phyloP scores from a whole-genome alignment of 2,113 vertebrate genomes.

The Nothobranchius furzeri region DNA sequence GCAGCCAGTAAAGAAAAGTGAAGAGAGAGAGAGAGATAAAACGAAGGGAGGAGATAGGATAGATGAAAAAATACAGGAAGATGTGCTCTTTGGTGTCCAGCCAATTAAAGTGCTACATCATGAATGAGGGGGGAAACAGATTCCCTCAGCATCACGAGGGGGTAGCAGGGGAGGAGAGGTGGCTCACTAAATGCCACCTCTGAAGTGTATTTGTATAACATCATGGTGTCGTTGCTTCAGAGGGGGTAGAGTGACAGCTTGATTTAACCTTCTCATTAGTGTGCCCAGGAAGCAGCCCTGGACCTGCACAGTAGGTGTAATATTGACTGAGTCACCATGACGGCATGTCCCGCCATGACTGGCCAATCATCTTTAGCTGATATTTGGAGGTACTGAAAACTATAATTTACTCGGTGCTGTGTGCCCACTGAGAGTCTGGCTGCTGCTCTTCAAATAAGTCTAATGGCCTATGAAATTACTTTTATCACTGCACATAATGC shows the following conservation, averaged over 20 bases:
- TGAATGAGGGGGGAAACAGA: constrained; percentile 42
- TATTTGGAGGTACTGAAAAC: constrained; percentile 45
- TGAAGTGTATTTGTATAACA: constrained; percentile 54
- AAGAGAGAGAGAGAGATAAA: constrained; percentile 5
- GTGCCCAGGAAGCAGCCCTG: constrained; percentile 38
- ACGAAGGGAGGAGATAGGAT: neutral
- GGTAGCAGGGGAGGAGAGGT: constrained; percentile 10
- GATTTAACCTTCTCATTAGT: constrained; percentile 55
- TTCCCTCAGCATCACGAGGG: constrained; percentile 32
- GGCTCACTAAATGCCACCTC: constrained; percentile 56
- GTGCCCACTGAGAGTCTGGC: constrained; percentile 39
- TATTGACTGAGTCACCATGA: constrained; percentile 44
- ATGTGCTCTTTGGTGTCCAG: constrained; percentile 37
- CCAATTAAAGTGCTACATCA: constrained; percentile 52
- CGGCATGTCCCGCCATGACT: constrained; percentile 26
- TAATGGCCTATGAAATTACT: constrained; percentile 74
- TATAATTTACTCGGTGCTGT: constrained; percentile 41
- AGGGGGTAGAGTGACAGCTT: constrained; percentile 47
- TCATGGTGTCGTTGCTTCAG: constrained; percentile 32
- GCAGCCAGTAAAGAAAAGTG: constrained; percentile 27
- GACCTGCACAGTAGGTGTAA: constrained; percentile 41
- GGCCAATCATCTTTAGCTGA: constrained; percentile 30
- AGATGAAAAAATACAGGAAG: neutral
- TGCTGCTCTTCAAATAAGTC: constrained; percentile 60
- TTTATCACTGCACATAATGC: constrained; percentile 54